phyloP scores from a whole-genome alignment of 1,140 invertebrate genomes.

The Drosophila seguyi region DNA sequence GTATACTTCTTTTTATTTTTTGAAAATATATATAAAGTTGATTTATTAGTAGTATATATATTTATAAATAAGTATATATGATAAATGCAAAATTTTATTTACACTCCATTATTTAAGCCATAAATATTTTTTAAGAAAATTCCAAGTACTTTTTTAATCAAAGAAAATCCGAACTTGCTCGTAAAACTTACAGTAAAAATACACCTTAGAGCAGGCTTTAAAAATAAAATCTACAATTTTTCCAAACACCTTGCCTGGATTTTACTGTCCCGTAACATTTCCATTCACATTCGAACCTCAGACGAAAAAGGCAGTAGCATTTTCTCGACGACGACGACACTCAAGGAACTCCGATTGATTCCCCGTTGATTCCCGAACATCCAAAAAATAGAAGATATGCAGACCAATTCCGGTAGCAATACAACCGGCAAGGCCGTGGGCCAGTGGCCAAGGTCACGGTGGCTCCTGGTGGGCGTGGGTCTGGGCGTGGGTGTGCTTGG shows the following conservation, averaged over 20 bases:
- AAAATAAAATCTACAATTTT: no score
- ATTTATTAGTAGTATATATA: no score
- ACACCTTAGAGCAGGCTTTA: no score
- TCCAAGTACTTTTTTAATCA: no score
- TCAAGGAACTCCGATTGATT: not conserved
- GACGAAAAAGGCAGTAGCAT: not conserved
- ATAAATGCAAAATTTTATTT: no score
- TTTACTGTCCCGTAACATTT: not conserved
- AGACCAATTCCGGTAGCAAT: not conserved
- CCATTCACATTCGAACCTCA: not conserved
- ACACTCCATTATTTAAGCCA: no score
- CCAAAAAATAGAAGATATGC: constrained; percentile 15
- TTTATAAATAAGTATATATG: no score
- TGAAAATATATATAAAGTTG: no score
- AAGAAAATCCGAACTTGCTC: no score
- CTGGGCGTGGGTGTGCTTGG: constrained; percentile 20
- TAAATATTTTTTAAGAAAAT: no score
- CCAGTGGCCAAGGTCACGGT: not conserved
- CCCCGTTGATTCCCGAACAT: not conserved
- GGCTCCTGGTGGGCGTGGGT: constrained; percentile 2
- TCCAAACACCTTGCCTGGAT: not conserved
- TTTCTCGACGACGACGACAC: not conserved
- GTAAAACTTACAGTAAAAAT: no score
- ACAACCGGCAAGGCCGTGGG: not conserved
- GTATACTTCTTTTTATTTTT: no score